phyloP scores from a whole-genome alignment of 2,797 vertebrate species.

The Tarsius wallacei region DNA sequence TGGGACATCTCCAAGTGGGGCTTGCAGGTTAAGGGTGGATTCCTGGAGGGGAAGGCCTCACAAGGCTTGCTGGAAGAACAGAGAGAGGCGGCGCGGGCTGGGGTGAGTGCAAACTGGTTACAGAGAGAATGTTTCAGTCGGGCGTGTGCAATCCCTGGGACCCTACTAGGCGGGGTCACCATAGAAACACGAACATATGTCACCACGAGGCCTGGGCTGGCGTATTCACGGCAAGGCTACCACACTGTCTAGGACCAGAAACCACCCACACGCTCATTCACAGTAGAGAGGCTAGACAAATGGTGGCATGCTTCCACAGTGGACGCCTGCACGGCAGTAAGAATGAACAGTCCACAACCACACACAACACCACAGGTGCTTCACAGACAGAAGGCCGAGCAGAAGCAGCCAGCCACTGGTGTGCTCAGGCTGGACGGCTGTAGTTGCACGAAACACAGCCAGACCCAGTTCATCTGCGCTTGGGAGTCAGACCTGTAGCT shows the following conservation, averaged over 20 bases:
- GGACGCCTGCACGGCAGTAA: not conserved
- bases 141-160: not conserved
- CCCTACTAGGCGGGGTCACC: not conserved
- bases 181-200: not conserved
- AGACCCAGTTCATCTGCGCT: not conserved
- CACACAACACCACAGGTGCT: not conserved
- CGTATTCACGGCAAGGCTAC: not conserved
- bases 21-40: too few species aligned
- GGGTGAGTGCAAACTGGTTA: too few species aligned
- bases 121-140: too few species aligned
- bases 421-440: not conserved
- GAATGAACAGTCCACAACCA: conserved; percentile 23
- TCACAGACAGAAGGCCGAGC: not conserved
- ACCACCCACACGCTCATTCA: conserved; percentile 9
- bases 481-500: not conserved
- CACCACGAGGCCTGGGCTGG: not conserved
- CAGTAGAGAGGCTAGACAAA: conserved; percentile 1
- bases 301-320: not conserved
- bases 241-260: not conserved
- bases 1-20: too few species aligned
- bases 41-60: too few species aligned
- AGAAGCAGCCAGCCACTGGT: not conserved
- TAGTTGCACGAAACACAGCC: not conserved
- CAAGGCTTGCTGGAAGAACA: too few species aligned
- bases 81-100: too few species aligned